Evolutionary conservation across 2,888 invertebrate species (phyloP), one percentile per base, ranked within the genome.

Genomic region (Hetaerina titia): DNA sequence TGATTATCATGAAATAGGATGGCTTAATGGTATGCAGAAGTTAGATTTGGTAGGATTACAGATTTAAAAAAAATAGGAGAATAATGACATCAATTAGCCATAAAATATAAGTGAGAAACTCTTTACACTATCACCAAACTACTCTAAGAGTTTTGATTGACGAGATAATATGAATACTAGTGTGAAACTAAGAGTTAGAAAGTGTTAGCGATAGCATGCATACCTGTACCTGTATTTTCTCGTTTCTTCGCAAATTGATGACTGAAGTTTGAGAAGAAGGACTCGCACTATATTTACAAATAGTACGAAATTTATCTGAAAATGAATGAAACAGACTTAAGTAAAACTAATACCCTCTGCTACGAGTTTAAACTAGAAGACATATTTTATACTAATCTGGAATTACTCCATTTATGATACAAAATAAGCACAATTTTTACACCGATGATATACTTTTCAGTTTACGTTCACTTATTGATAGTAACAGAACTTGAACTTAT

Each of bases 251-350:
- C 97, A 97, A 94, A 97, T 97, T 0, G 97, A 97, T 2, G 97
- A 97, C 96, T 97, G 97, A 95, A 98, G 96, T 96, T 98, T 98
- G 17, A 97, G 96, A 94, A 97, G 97, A 94, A 97, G 96, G 57
- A 97, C 97, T 95, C 97, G 97, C 69, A 97, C 97, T 90, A 98
- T 98, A 96, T 97, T 97, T 69, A 98, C 96, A 96, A 98, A 98
- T 95, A 98, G 97, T 25, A 97, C 96, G 96, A 98, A 98, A 96
- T 98, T 98, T 87, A 98, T 96, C 98, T 98, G 96, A 94, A 97
- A 96, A 60, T 94, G 69, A 74, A 90, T 45, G 45, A 45, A 45
- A 45, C 45, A 45, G 45, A 1, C 45, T 45, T 45, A 2, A 45
- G 45, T 45, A 45, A 45, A 45, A 45, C 45, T 45, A 45, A 45